Base-by-base conservation (phyloP, 2,113 vertebrate genomes). In the Galemys pyrenaicus region DNA sequence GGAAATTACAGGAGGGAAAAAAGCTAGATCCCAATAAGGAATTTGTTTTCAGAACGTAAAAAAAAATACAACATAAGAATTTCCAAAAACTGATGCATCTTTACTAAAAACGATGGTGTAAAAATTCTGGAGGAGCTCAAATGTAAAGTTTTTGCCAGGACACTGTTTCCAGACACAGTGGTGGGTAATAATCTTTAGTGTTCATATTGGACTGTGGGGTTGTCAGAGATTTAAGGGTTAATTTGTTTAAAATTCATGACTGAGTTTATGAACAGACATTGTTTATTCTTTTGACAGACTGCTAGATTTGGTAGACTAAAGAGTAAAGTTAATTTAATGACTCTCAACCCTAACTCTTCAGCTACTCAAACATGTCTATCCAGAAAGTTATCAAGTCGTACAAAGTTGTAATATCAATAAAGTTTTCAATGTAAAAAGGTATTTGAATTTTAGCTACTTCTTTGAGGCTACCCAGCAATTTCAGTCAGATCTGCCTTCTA, bases 181-280 rank as follows among this genome's bases (percentile, higher is more conserved):
- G 4, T 22, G 24, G 8, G 32, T 15, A 56, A 44, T 4, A 32
- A 7, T n/a, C 37, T 10, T 2, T 2, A 51, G 26, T 17, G 26
- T 11, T 80, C 56, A 65, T 90, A 58, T 15, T 58, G 49, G 37
- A 75, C 41, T 85, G 92, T 32, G 0, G 20, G 32, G 5, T 2
- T 20, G 24, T 85, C 24, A 19, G 60, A 82, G 16, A 20, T 10
- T 6, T 24, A 65, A 91, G 67, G 22, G 56, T 88, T 94, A 92
- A 94, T 88, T 84, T 54, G 64, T 74, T 96, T 67, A 92, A 84
- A 95, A 80, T 67, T 94, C 71, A 77, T 75, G 80, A 17, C 77
- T 80, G 64, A 87, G 74, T 95, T 88, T 89, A 91, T 67, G 35
- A 28, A 41, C 17, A 75, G 75, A 73, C 58, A 79, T 77, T 64